Evolutionary conservation across 2,797 vertebrate genomes (phyloP), one percentile per base, ranked within the genome.

Genomic region (Sphenodon punctatus): DNA sequence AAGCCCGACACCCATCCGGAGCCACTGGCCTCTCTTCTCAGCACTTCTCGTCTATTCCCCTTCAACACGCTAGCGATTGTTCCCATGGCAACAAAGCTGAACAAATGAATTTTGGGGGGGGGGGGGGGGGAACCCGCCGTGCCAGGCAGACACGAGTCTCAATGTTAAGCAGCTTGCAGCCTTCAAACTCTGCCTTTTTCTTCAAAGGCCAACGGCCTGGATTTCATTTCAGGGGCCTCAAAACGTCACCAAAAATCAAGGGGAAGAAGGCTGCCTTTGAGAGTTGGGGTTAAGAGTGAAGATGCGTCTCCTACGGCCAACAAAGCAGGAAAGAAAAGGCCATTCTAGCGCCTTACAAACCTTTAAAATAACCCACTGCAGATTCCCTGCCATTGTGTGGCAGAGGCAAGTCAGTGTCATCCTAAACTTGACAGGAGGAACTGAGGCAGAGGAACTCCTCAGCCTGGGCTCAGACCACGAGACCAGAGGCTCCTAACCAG

Each of bases 41-140:
- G 38, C 3, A 38, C 75, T 78, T 32, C n/a, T n/a, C n/a, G 67
- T 59, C 60, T 25, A 61, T 55, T 74, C 30, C n/a, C 56, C 74
- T 68, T 66, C 4, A 17, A 53, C 13, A n/a, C 25, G 58, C 51
- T 82, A 12, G 34, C 48, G 6, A 8, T 67, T 8, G 78, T 88
- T 81, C 72, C 85, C 86, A 84, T 74, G 60, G 76, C 79, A 83
- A 90, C 76, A 59, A 79, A 70, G 67, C 45, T 7, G 74, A 79
- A 81, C 48, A 63, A 84, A 60, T 23, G 4, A 67, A 61, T 48
- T 34, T 32, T n/a, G n/a, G n/a, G n/a, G n/a, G n/a, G n/a, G n/a
- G n/a, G n/a, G n/a, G n/a, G n/a, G n/a, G n/a, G n/a, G n/a, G n/a
- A n/a, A n/a, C n/a, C n/a, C n/a, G n/a, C n/a, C n/a, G n/a, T n/a